phyloP scores from a whole-genome alignment of 2,888 invertebrate genomes.

The Drosophila cracens region DNA sequence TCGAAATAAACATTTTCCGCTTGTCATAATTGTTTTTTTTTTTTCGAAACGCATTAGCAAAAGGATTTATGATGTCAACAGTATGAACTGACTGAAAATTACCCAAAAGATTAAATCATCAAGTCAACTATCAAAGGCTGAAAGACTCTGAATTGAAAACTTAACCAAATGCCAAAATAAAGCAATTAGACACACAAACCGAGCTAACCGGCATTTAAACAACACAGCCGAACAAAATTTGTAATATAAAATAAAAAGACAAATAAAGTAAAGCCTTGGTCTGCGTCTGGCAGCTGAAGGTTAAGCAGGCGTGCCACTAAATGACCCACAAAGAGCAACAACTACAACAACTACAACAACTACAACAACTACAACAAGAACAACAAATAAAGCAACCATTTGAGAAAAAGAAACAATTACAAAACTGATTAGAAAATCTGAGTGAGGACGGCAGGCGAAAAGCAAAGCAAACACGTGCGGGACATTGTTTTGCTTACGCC shows the following conservation, averaged over 20 bases:
- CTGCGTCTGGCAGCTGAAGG: slow-evolving; percentile 56
- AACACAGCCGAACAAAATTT: slow-evolving; percentile 16
- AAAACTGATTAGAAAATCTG: slow-evolving; percentile 80
- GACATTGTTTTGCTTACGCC: slow-evolving; percentile 72
- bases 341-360: slow-evolving; percentile 9
- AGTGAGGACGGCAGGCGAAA: slow-evolving; percentile 27
- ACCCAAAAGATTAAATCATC: neutral
- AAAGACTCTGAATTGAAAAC: neutral
- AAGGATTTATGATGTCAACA: neutral
- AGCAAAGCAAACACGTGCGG: slow-evolving; percentile 60
- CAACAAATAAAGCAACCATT: slow-evolving; percentile 27
- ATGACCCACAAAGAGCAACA: slow-evolving; percentile 45
- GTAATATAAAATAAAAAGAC: slow-evolving; percentile 2
- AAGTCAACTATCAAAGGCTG: slow-evolving; percentile 6
- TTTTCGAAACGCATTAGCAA: no score
- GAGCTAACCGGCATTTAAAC: slow-evolving; percentile 37
- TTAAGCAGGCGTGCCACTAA: slow-evolving; percentile 51
- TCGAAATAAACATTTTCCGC: slow-evolving; percentile 10
- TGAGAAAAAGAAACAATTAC: slow-evolving; percentile 73
- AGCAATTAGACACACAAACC: slow-evolving; percentile 42
- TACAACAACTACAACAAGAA: slow-evolving; percentile 6
- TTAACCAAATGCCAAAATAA: slow-evolving; percentile 29
- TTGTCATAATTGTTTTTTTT: neutral
- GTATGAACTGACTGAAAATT: neutral
- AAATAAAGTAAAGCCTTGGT: slow-evolving; percentile 14